A percentile compares a stretch with the other conserved stretches of the same genome.
Evolutionary conservation across 2,113 vertebrate species (phyloP).

Genomic region (Petaurus breviceps): DNA sequence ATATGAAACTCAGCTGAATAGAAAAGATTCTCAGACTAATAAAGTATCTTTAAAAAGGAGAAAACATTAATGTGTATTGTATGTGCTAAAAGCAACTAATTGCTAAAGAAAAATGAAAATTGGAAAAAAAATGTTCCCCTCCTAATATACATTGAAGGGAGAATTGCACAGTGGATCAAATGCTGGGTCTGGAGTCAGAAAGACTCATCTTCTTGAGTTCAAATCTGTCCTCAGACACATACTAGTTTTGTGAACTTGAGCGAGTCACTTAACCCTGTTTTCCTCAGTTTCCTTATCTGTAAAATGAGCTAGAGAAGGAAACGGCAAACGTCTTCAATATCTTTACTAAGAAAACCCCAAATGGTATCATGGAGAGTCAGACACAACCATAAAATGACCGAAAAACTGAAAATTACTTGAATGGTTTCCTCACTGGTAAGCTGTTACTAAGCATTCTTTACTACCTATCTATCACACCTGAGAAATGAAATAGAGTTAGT

Average conservation of each 20-base stretch:
- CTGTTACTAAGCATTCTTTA: slow-evolving; percentile 19
- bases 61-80: background rate
- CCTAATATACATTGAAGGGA: background rate
- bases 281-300: background rate
- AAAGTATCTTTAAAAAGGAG: background rate
- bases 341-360: background rate
- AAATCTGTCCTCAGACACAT: background rate
- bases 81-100: background rate
- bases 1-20: background rate
- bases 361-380: background rate
- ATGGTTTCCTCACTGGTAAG: background rate
- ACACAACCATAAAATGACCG: background rate
- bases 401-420: background rate
- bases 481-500: slow-evolving; percentile 44
- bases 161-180: background rate
- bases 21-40: background rate
- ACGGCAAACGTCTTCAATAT: background rate
- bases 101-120: background rate
- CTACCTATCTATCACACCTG: slow-evolving; percentile 27
- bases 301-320: background rate
- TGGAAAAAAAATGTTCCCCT: background rate
- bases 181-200: background rate
- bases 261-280: background rate
- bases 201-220: background rate
- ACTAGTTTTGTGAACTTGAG: background rate